A percentile compares a stretch with the other conserved stretches of the same genome.
These are phyloP conservation scores for Lindbergichthys nudifrons DNA, from an alignment of 2,797 vertebrate species.

Conservation along the genomic window DNA sequence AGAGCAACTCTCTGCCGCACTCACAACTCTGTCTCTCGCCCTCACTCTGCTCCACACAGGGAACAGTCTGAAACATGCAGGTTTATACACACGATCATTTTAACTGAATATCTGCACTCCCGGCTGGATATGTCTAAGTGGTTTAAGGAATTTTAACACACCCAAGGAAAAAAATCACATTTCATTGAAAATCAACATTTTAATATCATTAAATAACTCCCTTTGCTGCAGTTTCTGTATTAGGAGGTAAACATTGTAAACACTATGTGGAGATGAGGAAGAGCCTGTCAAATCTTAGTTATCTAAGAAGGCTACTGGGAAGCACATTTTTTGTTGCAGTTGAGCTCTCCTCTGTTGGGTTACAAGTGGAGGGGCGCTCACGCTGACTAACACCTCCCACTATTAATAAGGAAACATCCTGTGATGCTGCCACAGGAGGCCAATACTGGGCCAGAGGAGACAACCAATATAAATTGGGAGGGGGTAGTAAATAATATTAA, in stretches of 20 bases:
- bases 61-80: constrained; percentile 30
- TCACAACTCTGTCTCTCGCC: constrained; percentile 23
- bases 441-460: constrained; percentile 44
- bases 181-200: constrained; percentile 55
- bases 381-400: constrained; percentile 47
- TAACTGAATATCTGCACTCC: constrained; percentile 31
- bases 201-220: constrained; percentile 52
- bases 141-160: constrained; percentile 34
- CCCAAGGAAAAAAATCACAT: constrained; percentile 20
- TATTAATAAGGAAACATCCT: constrained; percentile 49
- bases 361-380: constrained; percentile 21
- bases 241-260: constrained; percentile 30
- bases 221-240: constrained; percentile 28
- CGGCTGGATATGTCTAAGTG: constrained; percentile 41
- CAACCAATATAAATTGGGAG: constrained; percentile 58
- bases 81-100: constrained; percentile 20
- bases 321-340: constrained; percentile 18
- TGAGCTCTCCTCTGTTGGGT: constrained; percentile 14
- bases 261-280: constrained; percentile 37
- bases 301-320: constrained; percentile 27
- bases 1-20: constrained; percentile 23
- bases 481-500: constrained; percentile 77
- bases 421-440: constrained; percentile 49
- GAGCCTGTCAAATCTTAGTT: constrained; percentile 33
- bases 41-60: constrained; percentile 15